These are phyloP conservation scores for Castor canadensis DNA, from an alignment of 2,113 vertebrate species.

Conservation along the genomic window DNA sequence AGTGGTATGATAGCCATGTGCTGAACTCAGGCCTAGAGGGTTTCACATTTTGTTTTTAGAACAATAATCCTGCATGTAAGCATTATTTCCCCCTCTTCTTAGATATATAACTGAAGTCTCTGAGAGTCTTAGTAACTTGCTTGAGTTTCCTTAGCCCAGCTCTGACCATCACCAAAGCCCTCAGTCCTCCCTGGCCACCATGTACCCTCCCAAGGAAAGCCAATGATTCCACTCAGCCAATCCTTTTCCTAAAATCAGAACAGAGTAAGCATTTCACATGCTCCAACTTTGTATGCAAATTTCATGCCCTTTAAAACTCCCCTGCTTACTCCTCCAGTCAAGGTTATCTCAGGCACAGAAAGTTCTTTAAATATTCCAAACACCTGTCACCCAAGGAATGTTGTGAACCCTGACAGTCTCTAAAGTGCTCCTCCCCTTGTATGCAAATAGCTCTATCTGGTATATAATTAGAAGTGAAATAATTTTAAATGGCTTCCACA, in stretches of 20 bases:
- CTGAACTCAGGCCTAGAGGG: neutral
- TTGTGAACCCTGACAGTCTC: constrained; percentile 77
- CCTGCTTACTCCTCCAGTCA: constrained; percentile 43
- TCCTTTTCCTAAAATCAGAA: constrained; percentile 33
- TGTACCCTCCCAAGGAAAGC: neutral
- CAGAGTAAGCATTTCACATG: constrained; percentile 31
- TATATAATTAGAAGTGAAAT: constrained; percentile 87
- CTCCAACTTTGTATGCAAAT: constrained; percentile 29
- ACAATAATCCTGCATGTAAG: neutral
- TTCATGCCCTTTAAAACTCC: constrained; percentile 66
- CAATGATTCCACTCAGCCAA: neutral
- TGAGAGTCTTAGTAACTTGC: neutral
- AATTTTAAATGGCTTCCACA: constrained; percentile 83
- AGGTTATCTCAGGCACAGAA: constrained; percentile 80
- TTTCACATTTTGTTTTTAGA: constrained; percentile 32
- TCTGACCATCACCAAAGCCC: neutral
- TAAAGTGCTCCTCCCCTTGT: constrained; percentile 74
- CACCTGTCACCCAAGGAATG: constrained; percentile 64
- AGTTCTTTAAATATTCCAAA: constrained; percentile 77
- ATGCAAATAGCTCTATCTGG: constrained; percentile 82
- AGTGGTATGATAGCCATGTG: neutral
- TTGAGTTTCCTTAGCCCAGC: neutral
- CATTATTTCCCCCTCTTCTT: neutral
- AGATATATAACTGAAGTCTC: neutral
- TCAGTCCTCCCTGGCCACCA: neutral